Conservation (phyloP, 2,888 invertebrate genomes). For the Bugulina stolonifera region DNA sequence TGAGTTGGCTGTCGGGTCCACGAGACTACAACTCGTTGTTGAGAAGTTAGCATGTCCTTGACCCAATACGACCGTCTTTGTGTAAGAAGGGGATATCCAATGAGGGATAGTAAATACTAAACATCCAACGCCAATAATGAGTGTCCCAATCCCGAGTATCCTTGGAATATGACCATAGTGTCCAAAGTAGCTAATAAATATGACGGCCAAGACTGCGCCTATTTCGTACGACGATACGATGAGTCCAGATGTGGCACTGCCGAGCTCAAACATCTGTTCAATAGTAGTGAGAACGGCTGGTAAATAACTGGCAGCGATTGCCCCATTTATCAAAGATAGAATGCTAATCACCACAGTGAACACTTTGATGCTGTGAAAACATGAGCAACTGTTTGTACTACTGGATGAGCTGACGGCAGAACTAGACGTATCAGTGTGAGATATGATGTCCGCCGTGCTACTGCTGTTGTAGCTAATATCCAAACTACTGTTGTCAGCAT, state of each 20-base stretch:
- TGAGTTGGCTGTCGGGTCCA: neutral
- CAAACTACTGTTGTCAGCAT: neutral
- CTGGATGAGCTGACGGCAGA: neutral
- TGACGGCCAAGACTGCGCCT: conserved; percentile 88
- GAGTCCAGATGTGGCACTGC: conserved; percentile 83
- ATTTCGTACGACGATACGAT: conserved; percentile 86
- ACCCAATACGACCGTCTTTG: conserved; percentile 17
- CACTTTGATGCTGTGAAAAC: conserved; percentile 64
- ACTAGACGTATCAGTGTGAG: neutral
- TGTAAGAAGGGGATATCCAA: conserved; percentile 55
- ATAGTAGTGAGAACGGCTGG: conserved; percentile 82
- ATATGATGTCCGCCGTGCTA: neutral
- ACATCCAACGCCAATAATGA: conserved; percentile 82
- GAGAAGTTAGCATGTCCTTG: neutral
- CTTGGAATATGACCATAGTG: conserved; percentile 85
- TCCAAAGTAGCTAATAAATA: conserved; percentile 90
- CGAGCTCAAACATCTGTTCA: conserved; percentile 85
- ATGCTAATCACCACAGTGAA: conserved; percentile 49
- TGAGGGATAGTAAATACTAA: conserved; percentile 88
- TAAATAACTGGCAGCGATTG: conserved; percentile 50
- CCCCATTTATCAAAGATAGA: conserved; percentile 45
- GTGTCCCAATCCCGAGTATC: conserved; percentile 75
- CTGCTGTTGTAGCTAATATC: neutral
- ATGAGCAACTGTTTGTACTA: neutral
- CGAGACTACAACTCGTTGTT: neutral